Base-by-base conservation (phyloP, 2,888 invertebrate genomes). In the Xanthia togata region DNA sequence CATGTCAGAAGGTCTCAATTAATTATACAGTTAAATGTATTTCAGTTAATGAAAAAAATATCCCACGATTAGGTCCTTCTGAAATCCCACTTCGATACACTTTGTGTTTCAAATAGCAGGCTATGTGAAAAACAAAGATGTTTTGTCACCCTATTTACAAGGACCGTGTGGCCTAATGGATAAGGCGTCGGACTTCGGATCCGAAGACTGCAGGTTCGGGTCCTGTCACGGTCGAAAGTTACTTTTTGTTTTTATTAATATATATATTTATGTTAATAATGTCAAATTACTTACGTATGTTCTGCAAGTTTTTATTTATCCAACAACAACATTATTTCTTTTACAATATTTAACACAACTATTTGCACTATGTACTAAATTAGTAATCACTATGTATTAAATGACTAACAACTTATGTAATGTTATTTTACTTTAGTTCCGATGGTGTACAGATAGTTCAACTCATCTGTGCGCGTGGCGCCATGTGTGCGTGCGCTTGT, bases 201-300 rank as follows among this genome's bases (percentile, higher is more conserved):
- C 97, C 97, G 97, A 97, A 97, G 97, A 97, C 97, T 97, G 97
- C 97, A 97, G 97, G 97, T 97, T 97, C 97, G 97, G 97, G 97
- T 97, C 97, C 97, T 97, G 97, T 97, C 97, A 97, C 97, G 97
- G 97, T 97, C 97, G 97, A 75, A 2, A 0, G 0, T 0, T n/a
- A 17, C 6, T 64, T 79, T 79, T 80, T 73, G n/a, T 2, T 73
- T 72, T 38, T n/a, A 14, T 41, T 60, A 12, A 2, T 17, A 11
- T 17, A n/a, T 68, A 14, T 50, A 31, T 31, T 31, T 31, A 31
- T 31, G 31, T 31, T 1, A 31, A 31, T 31, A 31, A 31, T 31
- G 2, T 31, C 31, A 31, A 31, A 31, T 31, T 31, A 31, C 31
- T 31, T 31, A 2, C 31, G 31, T 31, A 31, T 31, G 31, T 31